Evolutionary conservation across 1,140 invertebrate genomes (phyloP), one percentile per base, ranked within the genome.

Genomic region (Arion vulgaris): DNA sequence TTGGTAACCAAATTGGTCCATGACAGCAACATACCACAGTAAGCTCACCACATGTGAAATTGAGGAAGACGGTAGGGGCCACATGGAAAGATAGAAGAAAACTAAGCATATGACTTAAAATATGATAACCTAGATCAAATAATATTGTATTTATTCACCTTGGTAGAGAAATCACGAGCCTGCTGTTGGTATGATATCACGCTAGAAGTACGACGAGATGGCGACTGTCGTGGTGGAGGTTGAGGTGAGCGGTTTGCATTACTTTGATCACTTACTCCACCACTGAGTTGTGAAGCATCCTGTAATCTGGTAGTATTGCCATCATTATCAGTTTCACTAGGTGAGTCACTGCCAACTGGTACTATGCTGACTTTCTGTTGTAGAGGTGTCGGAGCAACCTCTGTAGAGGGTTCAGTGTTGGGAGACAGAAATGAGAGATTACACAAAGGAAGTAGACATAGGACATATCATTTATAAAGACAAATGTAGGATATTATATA

Each of bases 161-260:
- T 76, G 95, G 95, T 0, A 96, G 96, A 62, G 66, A 75, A 82
- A 66, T 84, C 79, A 38, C 71, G 32, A 32, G 51, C 75, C 38
- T 81, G 78, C 62, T 77, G 49, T 28, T 53, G 71, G 26, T 74
- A 73, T 34, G 80, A 39, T 39, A 53, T 32, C 17, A 34, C 32
- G 26, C 74, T 76, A 7, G 74, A 53, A 23, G 74, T 51, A 1
- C 49, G 38, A 2, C 74, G 38, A 49, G 74, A 19, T 39, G 51
- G 41, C 53, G 74, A n/a, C 19, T 17, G 74, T 13, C 45, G 74
- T 36, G 51, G 0, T 36, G 51, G 0, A 11, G 74, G 45, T 57
- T 57, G n/a, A 13, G 41, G 32, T 79, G 57, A 57, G 41, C 28
- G 38, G 7, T 9, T 32, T 15, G 19, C 32, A 28, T 15, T 34